phyloP scores from a whole-genome alignment of 2,113 vertebrate species.

The Scatophagus argus region DNA sequence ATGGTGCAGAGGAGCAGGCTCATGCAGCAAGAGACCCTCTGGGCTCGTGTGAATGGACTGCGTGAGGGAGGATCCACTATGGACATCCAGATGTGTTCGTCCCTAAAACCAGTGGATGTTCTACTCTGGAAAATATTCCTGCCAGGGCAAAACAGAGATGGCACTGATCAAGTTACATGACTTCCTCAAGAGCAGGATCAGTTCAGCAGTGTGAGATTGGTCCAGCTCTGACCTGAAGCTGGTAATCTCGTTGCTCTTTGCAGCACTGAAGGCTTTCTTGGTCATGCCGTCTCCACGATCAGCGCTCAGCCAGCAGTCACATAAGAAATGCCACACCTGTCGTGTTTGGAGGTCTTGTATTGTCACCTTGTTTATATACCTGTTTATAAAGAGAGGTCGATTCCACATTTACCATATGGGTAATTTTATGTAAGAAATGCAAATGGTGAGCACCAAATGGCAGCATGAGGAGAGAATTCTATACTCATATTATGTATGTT shows the following conservation, averaged over 20 bases:
- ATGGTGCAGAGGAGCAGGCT: conserved; percentile 87
- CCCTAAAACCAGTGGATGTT: conserved; percentile 84
- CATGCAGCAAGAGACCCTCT: conserved; percentile 88
- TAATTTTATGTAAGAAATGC: not conserved
- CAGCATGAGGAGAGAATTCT: not conserved
- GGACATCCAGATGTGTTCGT: conserved; percentile 88
- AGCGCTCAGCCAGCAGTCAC: conserved; percentile 82
- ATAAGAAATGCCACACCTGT: conserved; percentile 82
- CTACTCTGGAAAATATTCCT: conserved; percentile 87
- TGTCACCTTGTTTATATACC: conserved; percentile 83
- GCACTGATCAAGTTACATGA: not conserved
- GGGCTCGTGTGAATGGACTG: conserved; percentile 85
- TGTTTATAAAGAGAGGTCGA: conserved; percentile 36
- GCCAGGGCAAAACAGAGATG: conserved; percentile 13
- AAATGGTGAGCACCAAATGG: not conserved
- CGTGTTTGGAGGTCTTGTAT: conserved; percentile 82
- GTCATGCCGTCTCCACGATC: conserved; percentile 74
- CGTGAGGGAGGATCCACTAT: conserved; percentile 84
- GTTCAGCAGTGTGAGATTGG: not conserved
- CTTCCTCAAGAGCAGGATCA: not conserved
- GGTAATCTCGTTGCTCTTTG: conserved; percentile 83
- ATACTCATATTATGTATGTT: not conserved
- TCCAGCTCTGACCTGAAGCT: conserved; percentile 81
- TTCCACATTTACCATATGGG: not conserved
- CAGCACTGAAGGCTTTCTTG: conserved; percentile 83